phyloP scores from a whole-genome alignment of 2,113 vertebrate genomes.

The Syrmaticus mikado region DNA sequence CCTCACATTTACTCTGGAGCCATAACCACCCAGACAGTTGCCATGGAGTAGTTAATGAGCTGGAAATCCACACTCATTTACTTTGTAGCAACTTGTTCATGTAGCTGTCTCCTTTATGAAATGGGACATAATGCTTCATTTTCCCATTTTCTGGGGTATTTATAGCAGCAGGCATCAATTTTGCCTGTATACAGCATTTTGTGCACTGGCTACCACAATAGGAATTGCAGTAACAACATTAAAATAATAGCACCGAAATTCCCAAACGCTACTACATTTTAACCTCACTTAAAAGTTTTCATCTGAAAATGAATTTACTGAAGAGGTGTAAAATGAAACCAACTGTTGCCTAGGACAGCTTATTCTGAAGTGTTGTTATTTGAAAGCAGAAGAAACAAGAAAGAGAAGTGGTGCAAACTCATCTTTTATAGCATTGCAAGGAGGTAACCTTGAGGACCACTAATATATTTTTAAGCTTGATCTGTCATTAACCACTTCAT shows the following conservation, averaged over 20 bases:
- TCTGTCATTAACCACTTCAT: neutral
- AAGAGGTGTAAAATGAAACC: neutral
- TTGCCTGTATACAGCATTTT: neutral
- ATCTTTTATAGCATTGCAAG: neutral
- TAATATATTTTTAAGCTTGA: neutral
- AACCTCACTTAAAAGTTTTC: neutral
- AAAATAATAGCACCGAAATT: neutral
- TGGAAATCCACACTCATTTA: slow-evolving; percentile 53
- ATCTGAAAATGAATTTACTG: neutral
- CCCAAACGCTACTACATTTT: neutral
- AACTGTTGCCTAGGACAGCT: neutral
- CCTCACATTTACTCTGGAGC: slow-evolving; percentile 22
- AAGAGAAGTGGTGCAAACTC: neutral
- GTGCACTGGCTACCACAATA: neutral
- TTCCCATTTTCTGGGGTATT: neutral
- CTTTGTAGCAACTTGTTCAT: slow-evolving; percentile 24
- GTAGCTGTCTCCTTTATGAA: slow-evolving; percentile 36
- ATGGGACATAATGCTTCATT: neutral
- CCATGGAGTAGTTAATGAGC: slow-evolving; percentile 64
- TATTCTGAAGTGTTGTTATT: neutral
- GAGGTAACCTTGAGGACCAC: neutral
- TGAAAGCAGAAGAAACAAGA: neutral
- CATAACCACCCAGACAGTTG: slow-evolving; percentile 29
- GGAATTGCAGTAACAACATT: neutral
- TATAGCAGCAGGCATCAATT: neutral